These are phyloP conservation scores for Synergus umbraculus DNA, from an alignment of 2,888 invertebrate genomes.

Conservation along the genomic window DNA sequence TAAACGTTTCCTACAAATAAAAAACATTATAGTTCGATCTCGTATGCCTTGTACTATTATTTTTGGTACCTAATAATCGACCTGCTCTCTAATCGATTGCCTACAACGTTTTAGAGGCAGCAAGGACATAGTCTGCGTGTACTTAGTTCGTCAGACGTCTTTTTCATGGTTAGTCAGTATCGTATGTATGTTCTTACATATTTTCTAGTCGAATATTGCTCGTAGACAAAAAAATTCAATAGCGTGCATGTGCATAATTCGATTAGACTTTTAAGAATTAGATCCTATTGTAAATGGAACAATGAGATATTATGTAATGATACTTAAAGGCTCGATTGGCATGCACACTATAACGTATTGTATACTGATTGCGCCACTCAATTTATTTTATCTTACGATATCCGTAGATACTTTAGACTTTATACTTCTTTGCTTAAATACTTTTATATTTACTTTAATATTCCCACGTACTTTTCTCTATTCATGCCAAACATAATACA, in stretches of 20 bases:
- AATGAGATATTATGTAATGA: conserved; percentile 16
- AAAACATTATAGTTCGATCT: conserved; percentile 41
- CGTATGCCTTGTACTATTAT: conserved; percentile 4
- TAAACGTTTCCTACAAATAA: conserved; percentile 49
- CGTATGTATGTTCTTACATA: conserved; percentile 26
- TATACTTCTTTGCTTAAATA: background rate
- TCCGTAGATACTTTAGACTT: background rate
- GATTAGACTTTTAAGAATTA: background rate
- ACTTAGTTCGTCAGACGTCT: conserved; percentile 48
- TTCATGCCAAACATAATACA: conserved; percentile 13
- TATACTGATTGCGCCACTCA: conserved; percentile 1
- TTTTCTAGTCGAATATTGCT: conserved; percentile 35
- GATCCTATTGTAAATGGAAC: background rate
- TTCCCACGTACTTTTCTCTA: background rate
- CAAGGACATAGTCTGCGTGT: conserved; percentile 58
- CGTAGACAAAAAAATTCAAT: conserved; percentile 34
- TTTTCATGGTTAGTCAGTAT: conserved; percentile 59
- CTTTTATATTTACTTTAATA: conserved; percentile 31
- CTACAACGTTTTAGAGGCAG: conserved; percentile 60
- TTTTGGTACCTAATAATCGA: conserved; percentile 10
- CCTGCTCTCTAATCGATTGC: conserved; percentile 53
- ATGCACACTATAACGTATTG: conserved; percentile 4
- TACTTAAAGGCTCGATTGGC: conserved; percentile 20
- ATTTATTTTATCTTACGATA: background rate
- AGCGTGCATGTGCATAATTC: conserved; percentile 36